These are phyloP conservation scores for Nemurella pictetii DNA, from an alignment of 2,888 invertebrate species.

Conservation along the genomic window DNA sequence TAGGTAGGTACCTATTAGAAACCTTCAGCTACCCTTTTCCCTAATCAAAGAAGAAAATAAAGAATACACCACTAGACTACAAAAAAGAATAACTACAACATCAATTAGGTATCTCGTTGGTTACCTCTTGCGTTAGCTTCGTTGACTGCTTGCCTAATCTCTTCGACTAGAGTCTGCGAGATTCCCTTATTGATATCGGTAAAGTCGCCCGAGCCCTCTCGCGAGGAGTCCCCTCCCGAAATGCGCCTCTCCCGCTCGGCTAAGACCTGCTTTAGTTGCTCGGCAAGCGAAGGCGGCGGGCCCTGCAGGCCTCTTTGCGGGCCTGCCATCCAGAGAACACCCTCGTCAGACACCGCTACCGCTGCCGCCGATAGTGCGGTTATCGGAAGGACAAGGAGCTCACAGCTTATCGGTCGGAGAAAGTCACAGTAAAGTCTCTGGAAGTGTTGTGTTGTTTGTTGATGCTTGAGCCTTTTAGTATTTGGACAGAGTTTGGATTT, in stretches of 20 bases:
- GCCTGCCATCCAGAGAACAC: neutral
- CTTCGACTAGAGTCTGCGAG: conserved; percentile 81
- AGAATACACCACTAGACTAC: neutral
- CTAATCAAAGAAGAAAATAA: neutral
- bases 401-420: no score
- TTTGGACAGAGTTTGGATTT: no score
- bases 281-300: conserved; percentile 78
- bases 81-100: neutral
- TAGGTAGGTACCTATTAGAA: no score
- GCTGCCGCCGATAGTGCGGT: neutral
- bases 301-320: conserved; percentile 55
- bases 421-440: no score
- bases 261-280: conserved; percentile 83
- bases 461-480: no score
- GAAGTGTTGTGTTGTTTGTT: no score
- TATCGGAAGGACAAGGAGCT: neutral
- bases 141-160: conserved; percentile 84
- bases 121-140: conserved; percentile 85
- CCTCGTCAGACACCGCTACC: neutral
- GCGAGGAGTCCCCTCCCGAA: conserved; percentile 53
- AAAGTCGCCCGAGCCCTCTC: conserved; percentile 65
- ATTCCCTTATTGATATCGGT: conserved; percentile 65
- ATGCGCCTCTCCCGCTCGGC: conserved; percentile 81
- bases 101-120: neutral
- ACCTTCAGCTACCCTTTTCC: neutral